Conservation (phyloP, 2,797 vertebrate genomes). For the Lycodopsis pacificus region DNA sequence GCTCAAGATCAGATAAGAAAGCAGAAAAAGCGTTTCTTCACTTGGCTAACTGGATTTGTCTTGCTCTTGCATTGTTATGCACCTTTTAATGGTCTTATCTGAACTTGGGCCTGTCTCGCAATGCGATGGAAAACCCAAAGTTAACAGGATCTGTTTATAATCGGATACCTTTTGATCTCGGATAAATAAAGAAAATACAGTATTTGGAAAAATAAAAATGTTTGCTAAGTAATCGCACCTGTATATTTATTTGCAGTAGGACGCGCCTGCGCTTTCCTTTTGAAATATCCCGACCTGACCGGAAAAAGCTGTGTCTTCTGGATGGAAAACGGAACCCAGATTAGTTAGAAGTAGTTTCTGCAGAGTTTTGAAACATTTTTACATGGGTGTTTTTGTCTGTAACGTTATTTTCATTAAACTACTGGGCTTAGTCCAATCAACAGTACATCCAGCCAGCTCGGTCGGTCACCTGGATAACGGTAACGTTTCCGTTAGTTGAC, state of each 20-base stretch:
- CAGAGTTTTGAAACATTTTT: background rate
- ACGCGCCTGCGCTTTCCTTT: slow-evolving; percentile 20
- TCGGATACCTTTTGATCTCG: background rate
- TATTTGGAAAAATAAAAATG: background rate
- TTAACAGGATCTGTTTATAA: background rate
- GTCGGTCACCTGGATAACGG: background rate
- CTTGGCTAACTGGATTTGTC: background rate
- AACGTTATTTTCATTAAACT: accelerated
- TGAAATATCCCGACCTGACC: slow-evolving; percentile 31
- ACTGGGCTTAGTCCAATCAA: accelerated
- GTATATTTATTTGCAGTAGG: too few relatives aligned
- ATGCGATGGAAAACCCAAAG: background rate
- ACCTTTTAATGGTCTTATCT: background rate
- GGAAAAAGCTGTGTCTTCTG: slow-evolving; percentile 33
- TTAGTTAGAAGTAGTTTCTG: slow-evolving; percentile 35
- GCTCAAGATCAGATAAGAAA: background rate
- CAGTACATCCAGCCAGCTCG: accelerated
- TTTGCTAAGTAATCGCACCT: background rate
- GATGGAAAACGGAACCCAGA: slow-evolving; percentile 10
- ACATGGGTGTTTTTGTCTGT: background rate
- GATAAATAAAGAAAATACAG: background rate
- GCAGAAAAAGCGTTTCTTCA: background rate
- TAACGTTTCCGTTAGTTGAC: background rate
- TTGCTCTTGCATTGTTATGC: background rate
- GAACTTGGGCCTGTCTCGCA: background rate